Conservation (phyloP, 2,888 invertebrate genomes). For the Phania funesta region DNA sequence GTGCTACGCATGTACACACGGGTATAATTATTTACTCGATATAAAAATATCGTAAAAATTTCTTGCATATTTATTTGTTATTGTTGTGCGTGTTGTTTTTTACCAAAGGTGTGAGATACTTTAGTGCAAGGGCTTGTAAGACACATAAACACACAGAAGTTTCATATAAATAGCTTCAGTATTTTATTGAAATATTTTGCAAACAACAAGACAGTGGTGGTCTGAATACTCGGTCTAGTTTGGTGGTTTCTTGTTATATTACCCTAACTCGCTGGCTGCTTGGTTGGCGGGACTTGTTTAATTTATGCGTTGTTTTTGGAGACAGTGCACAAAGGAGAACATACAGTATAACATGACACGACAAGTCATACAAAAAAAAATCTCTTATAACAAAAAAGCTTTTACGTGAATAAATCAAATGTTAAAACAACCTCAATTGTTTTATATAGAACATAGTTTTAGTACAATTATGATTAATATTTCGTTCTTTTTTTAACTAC, state of each 20-base stretch:
- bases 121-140: constrained; percentile 17
- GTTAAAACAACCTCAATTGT: constrained; percentile 36
- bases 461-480: not conserved
- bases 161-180: constrained; percentile 1
- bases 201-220: constrained; percentile 36
- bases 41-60: not conserved
- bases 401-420: constrained; percentile 57
- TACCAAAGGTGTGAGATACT: constrained; percentile 65
- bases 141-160: constrained; percentile 21
- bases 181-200: constrained; percentile 40
- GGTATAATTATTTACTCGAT: constrained; percentile 27
- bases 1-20: constrained; percentile 59
- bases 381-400: too few relatives aligned
- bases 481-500: constrained; percentile 19
- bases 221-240: constrained; percentile 44
- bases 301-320: constrained; percentile 69
- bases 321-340: constrained; percentile 60
- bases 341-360: constrained; percentile 65
- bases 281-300: constrained; percentile 55
- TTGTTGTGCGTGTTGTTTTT: too few relatives aligned
- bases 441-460: constrained; percentile 29
- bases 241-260: too few relatives aligned
- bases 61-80: constrained; percentile 28
- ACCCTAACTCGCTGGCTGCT: too few relatives aligned
- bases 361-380: constrained; percentile 57